Evolutionary conservation across 1,140 invertebrate species (phyloP), one percentile per base, ranked within the genome.

Genomic region (Drosophila ananassae): DNA sequence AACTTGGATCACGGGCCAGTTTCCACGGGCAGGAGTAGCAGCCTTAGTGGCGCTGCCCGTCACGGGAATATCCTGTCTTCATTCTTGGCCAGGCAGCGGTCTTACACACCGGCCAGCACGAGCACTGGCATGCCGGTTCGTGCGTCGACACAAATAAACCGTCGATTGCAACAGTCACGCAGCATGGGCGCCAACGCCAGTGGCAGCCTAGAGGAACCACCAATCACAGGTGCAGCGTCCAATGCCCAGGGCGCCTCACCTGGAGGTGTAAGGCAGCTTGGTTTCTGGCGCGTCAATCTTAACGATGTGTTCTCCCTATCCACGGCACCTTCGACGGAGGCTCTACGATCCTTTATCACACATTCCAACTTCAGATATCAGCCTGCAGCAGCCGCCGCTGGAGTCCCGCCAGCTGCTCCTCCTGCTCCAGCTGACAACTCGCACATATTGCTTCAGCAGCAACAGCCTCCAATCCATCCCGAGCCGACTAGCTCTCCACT

Each of bases 361-460:
- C 84, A 89, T 80, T 89, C 84, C 79, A 89, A 80, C 30, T 85
- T 85, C 32, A 79, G 82, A 7, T 78, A 87, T 34, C 78, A 73
- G 50, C 54, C 64, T 5, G 37, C 77, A 7, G 32, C 30, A 10
- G 17, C 48, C 10, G 32, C 60, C 2, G 8, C 72, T 21, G 56
- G 34, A 8, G 37, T 34, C 10, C 13, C 17, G 25, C 64, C 50
- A 46, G 41, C 37, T 7, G 37, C 46, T 21, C n/a, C 46, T 30
- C 34, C 32, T 1, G 51, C 59, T 2, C 56, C 50, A n/a, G 62
- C 46, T 12, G 82, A 81, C 25, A 84, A 77, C 44, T 13, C 81
- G 48, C 67, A 84, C 59, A 68, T 73, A 30, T 44, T 76, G 41
- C 59, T 84, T 13, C 55, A 71, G 60, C 79, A 71, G 17, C 54